phyloP scores from a whole-genome alignment of 2,113 vertebrate species.

The Chlorodrepanis virens region DNA sequence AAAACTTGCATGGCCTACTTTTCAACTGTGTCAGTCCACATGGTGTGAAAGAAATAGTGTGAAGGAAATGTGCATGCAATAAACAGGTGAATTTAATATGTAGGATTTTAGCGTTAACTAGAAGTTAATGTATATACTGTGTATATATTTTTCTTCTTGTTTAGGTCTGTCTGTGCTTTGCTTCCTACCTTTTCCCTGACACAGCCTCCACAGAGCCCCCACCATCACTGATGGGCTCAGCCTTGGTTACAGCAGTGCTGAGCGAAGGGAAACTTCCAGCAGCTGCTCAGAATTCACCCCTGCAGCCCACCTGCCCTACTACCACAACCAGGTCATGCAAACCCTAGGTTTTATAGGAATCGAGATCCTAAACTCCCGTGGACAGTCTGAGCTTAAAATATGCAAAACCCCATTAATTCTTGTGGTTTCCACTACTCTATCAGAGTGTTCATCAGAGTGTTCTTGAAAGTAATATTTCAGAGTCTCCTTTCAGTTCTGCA shows the following conservation, averaged over 20 bases:
- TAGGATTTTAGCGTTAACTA: not conserved
- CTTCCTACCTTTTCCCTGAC: not conserved
- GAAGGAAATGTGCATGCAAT: not conserved
- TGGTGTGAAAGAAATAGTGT: not conserved
- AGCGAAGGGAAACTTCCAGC: not conserved
- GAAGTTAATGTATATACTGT: not conserved
- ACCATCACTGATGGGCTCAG: accelerated
- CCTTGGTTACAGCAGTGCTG: accelerated
- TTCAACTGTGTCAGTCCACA: not conserved
- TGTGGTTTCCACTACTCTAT: not conserved
- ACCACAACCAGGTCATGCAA: not conserved
- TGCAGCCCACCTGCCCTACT: accelerated
- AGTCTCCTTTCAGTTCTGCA: not conserved
- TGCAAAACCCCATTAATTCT: not conserved
- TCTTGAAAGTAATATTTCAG: not conserved
- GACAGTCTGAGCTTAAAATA: not conserved
- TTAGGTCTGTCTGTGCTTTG: not conserved
- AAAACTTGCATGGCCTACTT: not conserved
- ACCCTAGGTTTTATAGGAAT: not conserved
- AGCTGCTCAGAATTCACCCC: not conserved
- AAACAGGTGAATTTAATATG: not conserved
- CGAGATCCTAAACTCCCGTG: not conserved
- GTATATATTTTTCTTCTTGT: not conserved
- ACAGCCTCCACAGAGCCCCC: not conserved
- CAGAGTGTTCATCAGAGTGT: not conserved